A percentile compares a stretch with the other conserved stretches of the same genome.
Evolutionary conservation across 2,113 vertebrate genomes (phyloP).

Genomic region (Podocnemis expansa): DNA sequence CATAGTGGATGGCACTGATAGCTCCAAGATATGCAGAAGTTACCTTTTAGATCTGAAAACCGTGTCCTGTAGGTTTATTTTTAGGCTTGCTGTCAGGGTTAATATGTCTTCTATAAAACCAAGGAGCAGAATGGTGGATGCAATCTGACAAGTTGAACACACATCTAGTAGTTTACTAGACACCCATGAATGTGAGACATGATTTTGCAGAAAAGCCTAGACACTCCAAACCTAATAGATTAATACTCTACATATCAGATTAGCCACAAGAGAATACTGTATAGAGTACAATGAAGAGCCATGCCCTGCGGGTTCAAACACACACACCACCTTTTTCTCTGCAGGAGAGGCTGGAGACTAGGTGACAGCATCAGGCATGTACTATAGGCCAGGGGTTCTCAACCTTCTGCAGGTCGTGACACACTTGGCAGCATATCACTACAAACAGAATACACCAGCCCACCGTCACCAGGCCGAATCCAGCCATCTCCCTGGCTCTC

Average conservation of each 20-base stretch:
- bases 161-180: neutral
- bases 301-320: neutral
- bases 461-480: too few species aligned
- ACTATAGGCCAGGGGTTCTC: fast-evolving
- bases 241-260: neutral
- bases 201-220: neutral
- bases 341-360: neutral
- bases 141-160: neutral
- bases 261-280: neutral
- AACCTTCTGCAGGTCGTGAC: too few species aligned
- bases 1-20: neutral
- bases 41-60: neutral
- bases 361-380: neutral
- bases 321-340: fast-evolving
- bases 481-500: too few species aligned
- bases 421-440: too few species aligned
- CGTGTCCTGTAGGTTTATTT: neutral
- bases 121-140: neutral
- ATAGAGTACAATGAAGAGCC: neutral
- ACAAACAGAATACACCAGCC: too few species aligned
- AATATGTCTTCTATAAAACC: fast-evolving
- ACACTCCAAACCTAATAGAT: neutral
- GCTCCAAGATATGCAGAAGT: neutral
- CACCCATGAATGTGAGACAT: neutral
- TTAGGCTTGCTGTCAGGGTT: neutral